These are phyloP conservation scores for Nasonia vitripennis DNA, from an alignment of 1,140 invertebrate genomes.

Conservation along the genomic window DNA sequence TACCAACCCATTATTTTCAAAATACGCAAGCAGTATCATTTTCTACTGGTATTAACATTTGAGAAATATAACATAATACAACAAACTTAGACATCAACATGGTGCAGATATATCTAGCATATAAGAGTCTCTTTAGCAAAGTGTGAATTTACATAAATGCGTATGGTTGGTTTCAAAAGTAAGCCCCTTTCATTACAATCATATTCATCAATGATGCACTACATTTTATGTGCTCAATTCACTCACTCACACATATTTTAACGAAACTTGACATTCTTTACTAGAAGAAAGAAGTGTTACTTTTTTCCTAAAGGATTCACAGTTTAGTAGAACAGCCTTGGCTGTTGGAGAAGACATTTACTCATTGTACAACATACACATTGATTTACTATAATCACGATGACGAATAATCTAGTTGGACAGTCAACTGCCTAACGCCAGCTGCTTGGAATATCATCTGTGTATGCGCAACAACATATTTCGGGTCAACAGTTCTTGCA, in stretches of 20 bases:
- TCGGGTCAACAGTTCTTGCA: conserved; percentile 90
- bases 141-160: not conserved
- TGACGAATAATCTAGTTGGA: conserved; percentile 92
- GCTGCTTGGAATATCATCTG: conserved; percentile 94
- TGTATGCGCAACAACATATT: conserved; percentile 93
- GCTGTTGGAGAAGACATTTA: not conserved
- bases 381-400: conserved; percentile 77
- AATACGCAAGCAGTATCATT: not conserved
- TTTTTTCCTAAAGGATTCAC: conserved; percentile 27
- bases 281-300: conserved; percentile 12
- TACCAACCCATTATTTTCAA: not conserved
- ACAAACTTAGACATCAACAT: not conserved
- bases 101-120: not conserved
- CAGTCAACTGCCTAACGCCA: conserved; percentile 92
- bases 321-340: conserved; percentile 11
- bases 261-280: conserved; percentile 3
- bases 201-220: conserved; percentile 5
- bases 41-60: not conserved
- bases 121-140: not conserved
- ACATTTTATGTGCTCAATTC: not conserved
- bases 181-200: conserved; percentile 26
- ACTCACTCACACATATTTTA: conserved; percentile 27
- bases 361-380: conserved; percentile 1
- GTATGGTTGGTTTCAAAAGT: conserved; percentile 18
- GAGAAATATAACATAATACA: not conserved